Conservation (phyloP, 2,113 vertebrate genomes). For the Pseudorhombus dupliciocellatus region DNA sequence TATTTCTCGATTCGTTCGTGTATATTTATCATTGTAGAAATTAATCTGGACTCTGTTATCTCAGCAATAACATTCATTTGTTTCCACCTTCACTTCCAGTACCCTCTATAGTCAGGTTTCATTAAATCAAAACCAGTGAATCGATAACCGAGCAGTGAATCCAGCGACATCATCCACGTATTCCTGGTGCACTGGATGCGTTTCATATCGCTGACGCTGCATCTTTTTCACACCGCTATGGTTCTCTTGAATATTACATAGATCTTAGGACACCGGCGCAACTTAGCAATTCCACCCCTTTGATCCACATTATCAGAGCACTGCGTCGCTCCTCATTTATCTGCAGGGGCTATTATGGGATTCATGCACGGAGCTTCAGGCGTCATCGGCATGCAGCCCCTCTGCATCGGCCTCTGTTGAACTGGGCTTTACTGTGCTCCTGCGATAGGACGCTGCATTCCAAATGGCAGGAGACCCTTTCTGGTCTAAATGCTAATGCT, state of each 20-base stretch:
- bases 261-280: conserved; percentile 20
- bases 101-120: conserved; percentile 52
- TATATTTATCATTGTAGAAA: too few species aligned
- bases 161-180: conserved; percentile 8
- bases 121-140: conserved; percentile 56
- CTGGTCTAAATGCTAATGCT: conserved; percentile 74
- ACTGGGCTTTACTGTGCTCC: conserved; percentile 56
- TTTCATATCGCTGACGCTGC: conserved; percentile 59
- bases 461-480: conserved; percentile 48
- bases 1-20: background rate
- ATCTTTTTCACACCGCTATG: conserved; percentile 43
- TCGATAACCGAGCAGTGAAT: conserved; percentile 46
- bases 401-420: conserved; percentile 40
- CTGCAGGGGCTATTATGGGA: conserved; percentile 40
- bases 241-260: conserved; percentile 56
- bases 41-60: background rate
- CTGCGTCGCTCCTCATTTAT: conserved; percentile 39
- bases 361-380: conserved; percentile 22
- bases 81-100: conserved; percentile 23
- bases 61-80: background rate
- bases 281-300: conserved; percentile 33
- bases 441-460: conserved; percentile 49
- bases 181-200: conserved; percentile 40
- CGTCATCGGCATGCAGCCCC: conserved; percentile 53
- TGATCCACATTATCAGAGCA: conserved; percentile 63